Evolutionary conservation across 1,140 invertebrate genomes (phyloP).

Genomic region (Trichonephila clavata): DNA sequence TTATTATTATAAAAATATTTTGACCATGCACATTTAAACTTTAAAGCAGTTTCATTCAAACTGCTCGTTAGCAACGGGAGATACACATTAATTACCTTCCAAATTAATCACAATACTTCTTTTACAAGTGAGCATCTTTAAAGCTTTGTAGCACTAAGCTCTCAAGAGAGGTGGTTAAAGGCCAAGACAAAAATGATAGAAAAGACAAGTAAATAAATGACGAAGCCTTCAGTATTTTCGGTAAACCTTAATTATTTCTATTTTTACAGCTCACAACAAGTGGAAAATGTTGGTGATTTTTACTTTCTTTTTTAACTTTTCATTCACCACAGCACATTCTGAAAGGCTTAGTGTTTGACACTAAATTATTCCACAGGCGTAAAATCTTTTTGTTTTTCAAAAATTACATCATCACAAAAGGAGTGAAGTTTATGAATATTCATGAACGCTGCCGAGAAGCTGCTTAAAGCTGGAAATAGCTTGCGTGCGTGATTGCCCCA

Average conservation of each 20-base stretch:
- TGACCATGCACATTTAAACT: neutral
- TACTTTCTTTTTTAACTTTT: neutral
- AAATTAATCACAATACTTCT: constrained; percentile 25
- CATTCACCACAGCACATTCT: neutral
- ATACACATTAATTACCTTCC: constrained; percentile 10
- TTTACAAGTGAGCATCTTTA: constrained; percentile 20
- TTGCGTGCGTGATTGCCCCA: neutral
- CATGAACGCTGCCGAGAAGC: neutral
- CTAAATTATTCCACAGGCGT: constrained; percentile 25
- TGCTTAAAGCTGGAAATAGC: neutral
- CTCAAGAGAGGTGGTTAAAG: neutral
- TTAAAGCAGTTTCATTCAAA: neutral
- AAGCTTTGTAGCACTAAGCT: neutral
- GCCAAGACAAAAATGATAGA: constrained; percentile 16
- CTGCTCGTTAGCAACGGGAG: neutral
- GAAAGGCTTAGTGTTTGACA: neutral
- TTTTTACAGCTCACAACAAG: constrained; percentile 26
- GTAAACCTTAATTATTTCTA: constrained; percentile 38
- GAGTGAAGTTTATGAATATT: constrained; percentile 16
- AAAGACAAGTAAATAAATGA: constrained; percentile 24
- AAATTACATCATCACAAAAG: constrained; percentile 28
- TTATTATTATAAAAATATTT: neutral
- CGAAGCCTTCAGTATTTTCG: neutral
- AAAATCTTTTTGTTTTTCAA: constrained; percentile 27
- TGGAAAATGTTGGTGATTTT: neutral